These are phyloP conservation scores for Orchesella flavescens DNA, from an alignment of 2,888 invertebrate genomes.

Conservation along the genomic window DNA sequence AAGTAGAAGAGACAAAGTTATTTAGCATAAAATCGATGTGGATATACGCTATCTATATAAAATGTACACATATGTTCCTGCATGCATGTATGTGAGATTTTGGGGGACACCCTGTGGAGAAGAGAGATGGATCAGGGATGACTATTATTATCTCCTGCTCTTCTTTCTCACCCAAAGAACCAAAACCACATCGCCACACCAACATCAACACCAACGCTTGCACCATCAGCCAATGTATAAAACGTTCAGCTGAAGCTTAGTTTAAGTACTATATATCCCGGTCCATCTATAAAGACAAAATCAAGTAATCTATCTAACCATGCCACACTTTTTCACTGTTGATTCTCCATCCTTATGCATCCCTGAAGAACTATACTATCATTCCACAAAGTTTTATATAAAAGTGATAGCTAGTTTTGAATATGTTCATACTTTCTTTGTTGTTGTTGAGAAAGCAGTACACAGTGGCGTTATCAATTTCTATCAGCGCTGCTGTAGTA, in stretches of 20 bases:
- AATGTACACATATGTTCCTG: slow-evolving; percentile 5
- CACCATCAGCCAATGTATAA: neutral
- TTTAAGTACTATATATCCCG: neutral
- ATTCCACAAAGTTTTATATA: too few species aligned
- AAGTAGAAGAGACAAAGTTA: slow-evolving; percentile 62
- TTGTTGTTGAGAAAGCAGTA: neutral
- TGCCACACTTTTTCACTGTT: slow-evolving; percentile 34
- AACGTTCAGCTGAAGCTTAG: neutral
- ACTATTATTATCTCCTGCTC: slow-evolving; percentile 55
- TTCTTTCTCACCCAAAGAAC: slow-evolving; percentile 48
- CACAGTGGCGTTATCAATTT: slow-evolving; percentile 63
- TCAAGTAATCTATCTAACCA: neutral
- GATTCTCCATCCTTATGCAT: slow-evolving; percentile 1
- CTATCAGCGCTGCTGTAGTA: slow-evolving; percentile 63
- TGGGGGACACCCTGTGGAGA: slow-evolving; percentile 57
- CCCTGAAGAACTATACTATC: too few species aligned
- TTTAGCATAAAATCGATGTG: slow-evolving; percentile 72
- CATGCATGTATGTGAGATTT: slow-evolving; percentile 27
- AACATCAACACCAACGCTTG: slow-evolving; percentile 10
- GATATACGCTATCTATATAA: neutral
- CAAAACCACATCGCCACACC: slow-evolving; percentile 37
- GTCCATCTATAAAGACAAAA: neutral
- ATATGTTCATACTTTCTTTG: neutral
- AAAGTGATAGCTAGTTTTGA: neutral
- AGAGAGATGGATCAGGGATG: slow-evolving; percentile 56